Percentiles rank a stretch among this genome's conserved stretches.
phyloP scores from a whole-genome alignment of 2,888 invertebrate genomes.

The Nymphalis polychloros region DNA sequence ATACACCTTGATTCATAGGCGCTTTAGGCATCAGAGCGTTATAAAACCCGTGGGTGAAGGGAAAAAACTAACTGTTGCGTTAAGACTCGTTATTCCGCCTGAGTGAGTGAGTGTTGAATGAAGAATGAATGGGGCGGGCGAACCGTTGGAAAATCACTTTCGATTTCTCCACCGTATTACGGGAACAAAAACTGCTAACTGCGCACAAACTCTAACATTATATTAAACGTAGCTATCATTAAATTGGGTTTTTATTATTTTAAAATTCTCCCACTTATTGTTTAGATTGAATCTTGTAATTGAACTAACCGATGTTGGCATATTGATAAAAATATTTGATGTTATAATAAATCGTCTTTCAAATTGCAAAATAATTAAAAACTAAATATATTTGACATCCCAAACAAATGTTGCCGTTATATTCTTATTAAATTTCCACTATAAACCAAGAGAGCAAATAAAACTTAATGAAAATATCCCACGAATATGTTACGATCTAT shows the following conservation, averaged over 20 bases:
- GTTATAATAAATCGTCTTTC: too few species aligned
- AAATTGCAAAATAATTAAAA: too few species aligned
- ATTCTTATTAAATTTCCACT: background rate
- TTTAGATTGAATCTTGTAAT: too few species aligned
- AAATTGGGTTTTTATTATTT: background rate
- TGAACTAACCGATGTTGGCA: too few species aligned
- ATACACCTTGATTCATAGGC: slow-evolving; percentile 30
- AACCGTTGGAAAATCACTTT: slow-evolving; percentile 42
- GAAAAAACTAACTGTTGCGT: slow-evolving; percentile 38
- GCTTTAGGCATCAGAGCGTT: slow-evolving; percentile 30
- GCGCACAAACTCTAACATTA: background rate
- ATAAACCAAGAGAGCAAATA: slow-evolving; percentile 1
- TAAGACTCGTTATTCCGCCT: slow-evolving; percentile 38
- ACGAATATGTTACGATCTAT: slow-evolving; percentile 2
- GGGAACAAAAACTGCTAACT: slow-evolving; percentile 15
- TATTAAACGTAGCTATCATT: background rate
- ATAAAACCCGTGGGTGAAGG: slow-evolving; percentile 27
- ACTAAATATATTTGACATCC: too few species aligned
- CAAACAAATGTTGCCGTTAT: background rate
- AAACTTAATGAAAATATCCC: slow-evolving; percentile 16
- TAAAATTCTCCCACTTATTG: too few species aligned
- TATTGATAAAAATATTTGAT: too few species aligned
- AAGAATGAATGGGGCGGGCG: slow-evolving; percentile 41
- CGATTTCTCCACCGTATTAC: slow-evolving; percentile 32
- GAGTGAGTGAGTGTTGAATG: slow-evolving; percentile 38